A percentile compares a stretch with the other conserved stretches of the same genome.
These are phyloP conservation scores for Neomonachus schauinslandi DNA, from an alignment of 2,113 vertebrate genomes.

Conservation along the genomic window DNA sequence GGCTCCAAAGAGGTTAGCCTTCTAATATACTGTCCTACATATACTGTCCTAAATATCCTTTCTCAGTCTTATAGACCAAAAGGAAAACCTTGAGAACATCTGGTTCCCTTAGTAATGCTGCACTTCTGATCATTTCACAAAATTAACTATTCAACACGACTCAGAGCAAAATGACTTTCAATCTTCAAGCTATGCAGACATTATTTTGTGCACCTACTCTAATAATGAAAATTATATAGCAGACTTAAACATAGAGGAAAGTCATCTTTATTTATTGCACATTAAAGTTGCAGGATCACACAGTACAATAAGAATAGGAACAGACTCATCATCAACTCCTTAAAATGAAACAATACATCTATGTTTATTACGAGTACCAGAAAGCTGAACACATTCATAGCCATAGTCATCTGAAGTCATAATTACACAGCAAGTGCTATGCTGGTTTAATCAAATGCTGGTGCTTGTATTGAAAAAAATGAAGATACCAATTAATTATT, in stretches of 20 bases:
- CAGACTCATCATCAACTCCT: background rate
- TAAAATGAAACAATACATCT: background rate
- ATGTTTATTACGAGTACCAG: background rate
- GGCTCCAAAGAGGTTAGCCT: background rate
- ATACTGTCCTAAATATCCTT: background rate
- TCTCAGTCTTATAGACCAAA: constrained; percentile 27
- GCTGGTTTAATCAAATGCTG: background rate
- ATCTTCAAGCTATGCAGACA: background rate
- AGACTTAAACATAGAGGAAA: constrained; percentile 3
- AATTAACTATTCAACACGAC: background rate
- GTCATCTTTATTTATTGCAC: background rate
- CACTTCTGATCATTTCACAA: constrained; percentile 29
- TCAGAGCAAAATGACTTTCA: constrained; percentile 43
- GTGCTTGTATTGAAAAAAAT: background rate
- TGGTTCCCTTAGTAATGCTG: constrained; percentile 18
- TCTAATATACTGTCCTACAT: background rate
- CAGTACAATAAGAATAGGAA: background rate
- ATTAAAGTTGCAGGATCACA: background rate
- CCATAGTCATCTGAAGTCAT: background rate
- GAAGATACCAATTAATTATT: background rate
- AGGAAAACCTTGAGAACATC: constrained; percentile 32
- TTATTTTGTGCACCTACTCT: background rate
- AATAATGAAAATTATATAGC: constrained; percentile 46
- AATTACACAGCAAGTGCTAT: background rate
- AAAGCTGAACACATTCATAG: background rate